Base-by-base conservation (phyloP, 2,113 vertebrate genomes). In the Tragelaphus strepsiceros region DNA sequence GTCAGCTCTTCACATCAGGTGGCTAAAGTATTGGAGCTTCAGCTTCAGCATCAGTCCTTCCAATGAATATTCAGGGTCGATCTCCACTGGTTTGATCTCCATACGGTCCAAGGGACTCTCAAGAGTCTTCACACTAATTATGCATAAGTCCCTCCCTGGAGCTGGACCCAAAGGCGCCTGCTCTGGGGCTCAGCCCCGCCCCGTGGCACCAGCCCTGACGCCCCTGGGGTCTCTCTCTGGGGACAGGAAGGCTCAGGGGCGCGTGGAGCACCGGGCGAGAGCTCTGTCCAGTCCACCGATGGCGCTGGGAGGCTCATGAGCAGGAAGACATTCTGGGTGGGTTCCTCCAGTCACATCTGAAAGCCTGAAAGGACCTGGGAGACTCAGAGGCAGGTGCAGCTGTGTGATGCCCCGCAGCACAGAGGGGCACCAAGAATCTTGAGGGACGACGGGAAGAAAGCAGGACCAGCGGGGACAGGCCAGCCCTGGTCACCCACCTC, bases 351-450 rank as follows among this genome's bases (percentile, higher is more conserved):
- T 22, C 62, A 4, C 7, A 0, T 11, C 56, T 3, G 32, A 91
- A 62, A 54, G 26, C 19, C 46, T 26, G 1, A 24, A 51, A 30
- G 28, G 6, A 26, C 21, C 19, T 11, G 17, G 91, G 56, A 77
- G 24, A 7, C 59, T 39, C n/a, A 2, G 21, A 46, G 39, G 30
- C 32, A 21, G 0, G 21, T 24, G 13, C 14, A 12, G 46, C 21
- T 0, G 2, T 9, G 8, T 7, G 19, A 0, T 5, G 39, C 28
- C 16, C 16, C 1, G 0, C 6, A 9, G n/a, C 26, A 19, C 10
- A 39, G 5, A 5, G n/a, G 15, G 39, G 24, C 3, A 1, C 51
- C 1, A 7, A 4, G 1, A 4, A 1, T 6, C 4, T 28, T 1
- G 0, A 54, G 1, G 39, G 30, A 5, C 1, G 0, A 6, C 19